Evolutionary conservation across 2,797 vertebrate species (phyloP), one percentile per base, ranked within the genome.

Genomic region (Xenopus petersii): DNA sequence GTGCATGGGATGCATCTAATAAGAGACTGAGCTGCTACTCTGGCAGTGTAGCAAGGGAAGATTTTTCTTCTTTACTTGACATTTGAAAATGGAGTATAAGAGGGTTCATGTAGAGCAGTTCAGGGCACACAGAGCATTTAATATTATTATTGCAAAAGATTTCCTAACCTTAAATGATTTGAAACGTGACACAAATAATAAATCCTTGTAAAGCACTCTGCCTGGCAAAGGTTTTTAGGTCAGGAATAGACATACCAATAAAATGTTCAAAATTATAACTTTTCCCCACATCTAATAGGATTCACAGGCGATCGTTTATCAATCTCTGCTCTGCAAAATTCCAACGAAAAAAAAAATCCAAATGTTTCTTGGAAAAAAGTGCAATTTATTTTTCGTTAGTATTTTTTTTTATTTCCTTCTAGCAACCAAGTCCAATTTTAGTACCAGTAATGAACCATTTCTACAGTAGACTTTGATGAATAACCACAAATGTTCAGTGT

Each of bases 391-490:
- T 56, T 56, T 56, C 16, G 13, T 17, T 30, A 2, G 26, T 30
- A 30, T 30, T 30, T 30, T 30, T 30, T 30, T 17, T 59, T 73
- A 64, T 64, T 73, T 68, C 68, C 75, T 78, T 67, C 59, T 49
- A 73, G 58, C 70, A 73, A 78, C 70, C 70, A 65, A 65, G 65
- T 68, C 64, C 70, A 73, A 73, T 78, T 78, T 78, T 67, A 63
- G 61, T 68, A 12, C 51, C 60, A 73, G 42, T 78, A 78, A 78
- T 78, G 70, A 78, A 78, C 75, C 75, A 73, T 64, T 78, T 65
- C 62, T 64, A 78, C 65, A 33, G 60, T 15, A 13, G 75, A 78
- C 75, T 78, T 68, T 73, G 70, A 73, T 78, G 65, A 78, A 78
- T 78, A 78, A 78, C 75, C 70, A 73, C 51, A 69, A 68, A 73